phyloP scores from a whole-genome alignment of 2,797 vertebrate genomes.

The Enteromius unitaeniatus region DNA sequence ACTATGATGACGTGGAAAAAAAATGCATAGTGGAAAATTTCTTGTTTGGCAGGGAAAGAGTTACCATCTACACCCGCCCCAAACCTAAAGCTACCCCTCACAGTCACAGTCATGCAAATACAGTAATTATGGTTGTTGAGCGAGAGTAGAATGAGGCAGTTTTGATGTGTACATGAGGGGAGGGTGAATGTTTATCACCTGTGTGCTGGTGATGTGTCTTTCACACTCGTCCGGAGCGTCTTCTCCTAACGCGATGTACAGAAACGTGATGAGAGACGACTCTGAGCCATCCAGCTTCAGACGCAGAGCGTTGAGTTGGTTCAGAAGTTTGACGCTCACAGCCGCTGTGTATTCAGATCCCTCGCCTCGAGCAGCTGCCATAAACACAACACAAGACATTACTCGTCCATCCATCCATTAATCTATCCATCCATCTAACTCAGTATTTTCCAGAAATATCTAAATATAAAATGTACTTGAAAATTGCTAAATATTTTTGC shows the following conservation, averaged over 20 bases:
- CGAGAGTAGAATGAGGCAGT: too few relatives aligned
- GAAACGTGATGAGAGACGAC: constrained; percentile 79
- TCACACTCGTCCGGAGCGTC: constrained; percentile 82
- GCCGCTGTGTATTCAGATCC: background rate
- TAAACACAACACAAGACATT: background rate
- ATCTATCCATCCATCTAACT: too few relatives aligned
- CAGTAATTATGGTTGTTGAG: too few relatives aligned
- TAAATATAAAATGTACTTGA: background rate
- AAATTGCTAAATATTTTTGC: background rate
- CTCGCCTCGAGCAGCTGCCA: constrained; percentile 5
- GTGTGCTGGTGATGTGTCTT: constrained; percentile 61
- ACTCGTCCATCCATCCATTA: too few relatives aligned
- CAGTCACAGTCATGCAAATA: too few relatives aligned
- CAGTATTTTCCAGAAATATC: background rate
- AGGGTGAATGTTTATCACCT: constrained; percentile 20
- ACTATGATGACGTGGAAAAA: too few relatives aligned
- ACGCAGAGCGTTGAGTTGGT: constrained; percentile 87
- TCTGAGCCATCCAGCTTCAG: constrained; percentile 85
- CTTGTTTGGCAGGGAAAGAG: too few relatives aligned
- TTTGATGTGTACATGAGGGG: too few relatives aligned
- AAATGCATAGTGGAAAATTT: too few relatives aligned
- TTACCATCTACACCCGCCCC: too few relatives aligned
- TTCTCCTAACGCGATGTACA: constrained; percentile 85
- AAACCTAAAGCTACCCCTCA: too few relatives aligned
- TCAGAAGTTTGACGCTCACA: constrained; percentile 70